Evolutionary conservation across 2,797 vertebrate species (phyloP).

Genomic region (Paramormyrops hopkinsi): DNA sequence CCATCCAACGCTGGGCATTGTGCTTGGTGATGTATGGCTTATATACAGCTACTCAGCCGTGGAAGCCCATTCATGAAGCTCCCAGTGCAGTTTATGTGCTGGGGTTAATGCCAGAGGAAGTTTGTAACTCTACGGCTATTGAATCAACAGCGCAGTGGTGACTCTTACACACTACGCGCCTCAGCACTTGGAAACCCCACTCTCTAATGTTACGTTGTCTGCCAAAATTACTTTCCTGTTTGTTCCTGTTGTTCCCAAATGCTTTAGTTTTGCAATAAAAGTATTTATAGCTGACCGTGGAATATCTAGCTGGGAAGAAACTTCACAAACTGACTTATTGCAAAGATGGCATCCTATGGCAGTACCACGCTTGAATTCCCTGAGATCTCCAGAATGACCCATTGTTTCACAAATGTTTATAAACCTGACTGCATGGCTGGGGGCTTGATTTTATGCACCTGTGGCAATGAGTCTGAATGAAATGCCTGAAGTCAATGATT

Average conservation of each 20-base stretch:
- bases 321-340: not conserved
- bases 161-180: not conserved
- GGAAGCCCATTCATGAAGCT: too few relatives aligned
- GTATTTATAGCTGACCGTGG: not conserved
- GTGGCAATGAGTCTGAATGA: not conserved
- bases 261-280: not conserved
- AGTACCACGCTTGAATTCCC: not conserved
- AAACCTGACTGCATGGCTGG: not conserved
- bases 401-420: not conserved
- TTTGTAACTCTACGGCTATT: not conserved
- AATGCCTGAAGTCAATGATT: not conserved
- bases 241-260: not conserved
- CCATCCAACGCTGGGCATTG: not conserved
- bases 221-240: not conserved
- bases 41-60: not conserved
- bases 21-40: not conserved
- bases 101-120: not conserved
- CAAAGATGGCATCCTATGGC: not conserved
- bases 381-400: not conserved
- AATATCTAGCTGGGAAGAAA: not conserved
- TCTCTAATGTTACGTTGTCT: not conserved
- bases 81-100: too few relatives aligned
- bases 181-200: not conserved
- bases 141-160: not conserved
- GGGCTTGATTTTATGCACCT: not conserved